Percentiles rank a stretch among this genome's conserved stretches.
These are phyloP conservation scores for Sinohyriopsis cumingii DNA, from an alignment of 2,888 invertebrate species.

Conservation along the genomic window DNA sequence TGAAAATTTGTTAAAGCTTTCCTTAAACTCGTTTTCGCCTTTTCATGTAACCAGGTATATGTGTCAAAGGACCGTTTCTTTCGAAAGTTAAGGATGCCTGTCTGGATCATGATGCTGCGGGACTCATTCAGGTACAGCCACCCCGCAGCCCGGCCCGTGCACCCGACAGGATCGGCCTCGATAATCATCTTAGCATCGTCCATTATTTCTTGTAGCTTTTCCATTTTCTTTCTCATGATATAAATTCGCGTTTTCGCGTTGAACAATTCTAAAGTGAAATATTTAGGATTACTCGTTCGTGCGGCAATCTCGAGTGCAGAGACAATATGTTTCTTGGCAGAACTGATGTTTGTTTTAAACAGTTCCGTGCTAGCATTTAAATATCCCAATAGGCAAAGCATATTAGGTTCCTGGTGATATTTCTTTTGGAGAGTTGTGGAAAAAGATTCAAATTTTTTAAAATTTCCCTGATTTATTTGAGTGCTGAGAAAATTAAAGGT, in stretches of 20 bases:
- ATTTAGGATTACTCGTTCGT: conserved; percentile 38
- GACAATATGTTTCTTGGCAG: conserved; percentile 30
- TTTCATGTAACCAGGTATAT: conserved; percentile 24
- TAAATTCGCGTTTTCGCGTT: conserved; percentile 42
- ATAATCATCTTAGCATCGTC: conserved; percentile 44
- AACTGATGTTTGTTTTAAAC: conserved; percentile 32
- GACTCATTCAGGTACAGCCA: conserved; percentile 48
- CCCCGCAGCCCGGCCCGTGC: conserved; percentile 41
- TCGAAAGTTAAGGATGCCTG: conserved; percentile 33
- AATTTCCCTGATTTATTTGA: conserved; percentile 39
- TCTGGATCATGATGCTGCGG: conserved; percentile 25
- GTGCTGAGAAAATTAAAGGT: conserved; percentile 42
- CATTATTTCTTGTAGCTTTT: conserved; percentile 32
- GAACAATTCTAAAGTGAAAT: conserved; percentile 37
- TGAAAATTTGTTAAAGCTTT: conserved; percentile 37
- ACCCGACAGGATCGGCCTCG: conserved; percentile 36
- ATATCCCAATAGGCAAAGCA: conserved; percentile 37
- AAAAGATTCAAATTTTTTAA: conserved; percentile 22
- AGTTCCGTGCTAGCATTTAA: conserved; percentile 32
- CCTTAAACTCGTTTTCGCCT: conserved; percentile 33
- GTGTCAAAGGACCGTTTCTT: conserved; percentile 21
- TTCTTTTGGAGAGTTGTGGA: conserved; percentile 12
- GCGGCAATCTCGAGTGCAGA: conserved; percentile 29
- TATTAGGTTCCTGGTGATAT: conserved; percentile 20
- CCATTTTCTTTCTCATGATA: conserved; percentile 35